phyloP scores from a whole-genome alignment of 2,888 invertebrate species.

The Lepidocyrtoides sp. region DNA sequence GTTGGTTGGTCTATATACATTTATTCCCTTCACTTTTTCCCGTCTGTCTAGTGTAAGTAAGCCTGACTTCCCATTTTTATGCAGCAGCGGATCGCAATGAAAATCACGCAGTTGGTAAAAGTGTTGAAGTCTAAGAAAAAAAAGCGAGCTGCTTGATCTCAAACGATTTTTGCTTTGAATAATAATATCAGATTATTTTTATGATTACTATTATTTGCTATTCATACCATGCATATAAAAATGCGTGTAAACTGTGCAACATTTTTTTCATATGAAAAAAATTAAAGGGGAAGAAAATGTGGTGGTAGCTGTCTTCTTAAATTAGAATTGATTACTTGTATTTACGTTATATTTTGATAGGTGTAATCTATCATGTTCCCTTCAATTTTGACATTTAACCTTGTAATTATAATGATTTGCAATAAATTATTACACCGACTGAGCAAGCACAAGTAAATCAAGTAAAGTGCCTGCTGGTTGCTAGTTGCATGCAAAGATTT shows the following conservation, averaged over 20 bases:
- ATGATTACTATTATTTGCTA: conserved; percentile 31
- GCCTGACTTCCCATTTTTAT: neutral
- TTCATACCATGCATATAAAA: conserved; percentile 48
- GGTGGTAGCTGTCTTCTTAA: conserved; percentile 61
- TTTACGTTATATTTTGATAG: conserved; percentile 66
- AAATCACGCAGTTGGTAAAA: conserved; percentile 54
- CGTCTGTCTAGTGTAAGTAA: neutral
- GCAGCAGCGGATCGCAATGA: neutral
- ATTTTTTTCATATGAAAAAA: neutral
- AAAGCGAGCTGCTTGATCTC: conserved; percentile 36
- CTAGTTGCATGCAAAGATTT: neutral
- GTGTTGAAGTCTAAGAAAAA: conserved; percentile 62
- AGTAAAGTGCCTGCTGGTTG: neutral
- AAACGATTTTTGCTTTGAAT: conserved; percentile 3
- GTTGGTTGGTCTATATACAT: neutral
- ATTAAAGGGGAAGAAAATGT: neutral
- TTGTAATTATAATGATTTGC: conserved; percentile 75
- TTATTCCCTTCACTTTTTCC: too few relatives aligned
- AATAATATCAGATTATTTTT: conserved; percentile 2
- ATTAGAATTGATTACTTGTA: conserved; percentile 71
- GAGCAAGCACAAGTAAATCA: neutral
- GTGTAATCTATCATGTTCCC: conserved; percentile 73
- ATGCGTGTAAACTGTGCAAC: neutral
- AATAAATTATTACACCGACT: conserved; percentile 69
- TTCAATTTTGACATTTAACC: conserved; percentile 75